Conservation (phyloP, 2,797 vertebrate species). For the Enoplosus armatus region DNA sequence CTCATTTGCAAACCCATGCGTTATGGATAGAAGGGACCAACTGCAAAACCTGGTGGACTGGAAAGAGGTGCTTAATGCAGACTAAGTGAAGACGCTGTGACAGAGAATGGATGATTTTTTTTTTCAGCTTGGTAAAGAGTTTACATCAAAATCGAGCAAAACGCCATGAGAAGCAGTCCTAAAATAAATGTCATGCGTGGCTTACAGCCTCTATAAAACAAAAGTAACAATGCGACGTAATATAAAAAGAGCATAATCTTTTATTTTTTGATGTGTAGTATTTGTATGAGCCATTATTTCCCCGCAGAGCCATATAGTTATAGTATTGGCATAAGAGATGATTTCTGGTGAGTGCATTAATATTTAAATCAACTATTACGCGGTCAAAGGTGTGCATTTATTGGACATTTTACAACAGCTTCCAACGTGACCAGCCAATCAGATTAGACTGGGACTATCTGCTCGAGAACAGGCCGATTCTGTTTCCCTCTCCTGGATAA, state of each 20-base stretch:
- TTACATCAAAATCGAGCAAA: constrained; percentile 48
- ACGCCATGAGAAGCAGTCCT: constrained; percentile 39
- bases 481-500: constrained; percentile 7
- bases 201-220: constrained; percentile 58
- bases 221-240: constrained; percentile 42
- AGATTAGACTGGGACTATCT: constrained; percentile 27
- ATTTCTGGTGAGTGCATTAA: constrained; percentile 61
- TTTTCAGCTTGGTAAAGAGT: constrained; percentile 34
- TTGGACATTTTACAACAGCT: constrained; percentile 64
- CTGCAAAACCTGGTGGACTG: constrained; percentile 52
- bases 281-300: constrained; percentile 39
- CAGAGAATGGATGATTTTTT: constrained; percentile 24
- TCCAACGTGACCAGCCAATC: constrained; percentile 64
- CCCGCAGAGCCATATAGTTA: constrained; percentile 43
- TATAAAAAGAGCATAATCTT: constrained; percentile 60
- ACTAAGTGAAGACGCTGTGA: constrained; percentile 47
- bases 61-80: constrained; percentile 66
- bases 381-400: constrained; percentile 70
- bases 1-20: constrained; percentile 70
- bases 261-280: constrained; percentile 63
- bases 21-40: constrained; percentile 61
- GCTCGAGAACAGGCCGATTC: constrained; percentile 7
- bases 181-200: constrained; percentile 41
- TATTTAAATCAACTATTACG: constrained; percentile 71
- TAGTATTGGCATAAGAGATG: constrained; percentile 41